Conservation (phyloP, 2,797 vertebrate genomes). For the Channa striata region DNA sequence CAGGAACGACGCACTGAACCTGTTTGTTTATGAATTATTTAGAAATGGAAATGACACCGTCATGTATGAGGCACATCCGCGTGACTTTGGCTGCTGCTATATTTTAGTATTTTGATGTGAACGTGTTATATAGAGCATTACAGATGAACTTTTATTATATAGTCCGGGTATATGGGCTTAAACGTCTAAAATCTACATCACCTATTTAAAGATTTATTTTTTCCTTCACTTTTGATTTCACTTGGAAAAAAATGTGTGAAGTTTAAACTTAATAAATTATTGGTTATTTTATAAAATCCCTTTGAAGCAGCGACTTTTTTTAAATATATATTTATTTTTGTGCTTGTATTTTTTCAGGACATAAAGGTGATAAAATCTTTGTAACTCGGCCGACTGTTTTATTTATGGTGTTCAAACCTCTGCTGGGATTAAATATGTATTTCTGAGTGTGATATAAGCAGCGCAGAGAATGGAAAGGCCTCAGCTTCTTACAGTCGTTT, state of each 20-base stretch:
- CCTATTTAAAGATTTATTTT: constrained; percentile 63
- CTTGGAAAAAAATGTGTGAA: constrained; percentile 80
- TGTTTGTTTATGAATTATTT: constrained; percentile 62
- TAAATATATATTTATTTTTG: no score
- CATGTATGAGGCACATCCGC: constrained; percentile 60
- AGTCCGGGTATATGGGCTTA: constrained; percentile 37
- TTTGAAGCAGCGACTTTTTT: constrained; percentile 26
- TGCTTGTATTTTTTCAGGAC: neutral
- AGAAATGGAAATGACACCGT: constrained; percentile 58
- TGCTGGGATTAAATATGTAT: constrained; percentile 87
- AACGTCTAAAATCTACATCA: constrained; percentile 55
- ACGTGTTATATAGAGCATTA: constrained; percentile 69
- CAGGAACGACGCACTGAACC: constrained; percentile 42
- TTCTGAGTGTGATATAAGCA: constrained; percentile 60
- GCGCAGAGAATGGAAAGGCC: constrained; percentile 28
- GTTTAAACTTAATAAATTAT: constrained; percentile 82
- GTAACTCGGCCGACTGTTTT: constrained; percentile 70
- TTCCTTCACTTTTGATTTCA: constrained; percentile 75
- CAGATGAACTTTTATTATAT: constrained; percentile 56
- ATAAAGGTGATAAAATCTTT: constrained; percentile 35
- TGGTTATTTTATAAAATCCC: constrained; percentile 75
- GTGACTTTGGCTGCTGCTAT: constrained; percentile 80
- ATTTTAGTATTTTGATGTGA: constrained; percentile 79
- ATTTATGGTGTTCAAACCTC: constrained; percentile 81
- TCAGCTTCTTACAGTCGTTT: constrained; percentile 52